Evolutionary conservation across 2,888 invertebrate genomes (phyloP), one percentile per base, ranked within the genome.

Genomic region (Lymantria monacha): DNA sequence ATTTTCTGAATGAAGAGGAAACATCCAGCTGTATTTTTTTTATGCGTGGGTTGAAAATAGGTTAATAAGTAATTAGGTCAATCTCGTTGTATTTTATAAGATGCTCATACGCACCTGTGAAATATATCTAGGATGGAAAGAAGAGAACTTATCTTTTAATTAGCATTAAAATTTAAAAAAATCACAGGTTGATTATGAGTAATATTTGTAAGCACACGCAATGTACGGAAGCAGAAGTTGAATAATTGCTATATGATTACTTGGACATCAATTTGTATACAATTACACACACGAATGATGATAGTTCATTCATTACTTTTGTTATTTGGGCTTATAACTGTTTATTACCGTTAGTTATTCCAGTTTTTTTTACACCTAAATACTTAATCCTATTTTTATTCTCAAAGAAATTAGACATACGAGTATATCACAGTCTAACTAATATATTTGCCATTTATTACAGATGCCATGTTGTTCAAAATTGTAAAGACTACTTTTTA

Each of bases 231-330:
- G 30, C 13, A 15, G 0, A 1, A 30, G 60, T 52, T 63, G 57
- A 62, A 63, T 63, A 62, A 62, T 54, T 57, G 47, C 48, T 11
- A 36, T 41, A 40, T 41, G 46, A 54, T 63, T 54, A 54, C 51
- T 14, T 38, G 38, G 37, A 44, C 15, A 37, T 22, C 8, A 56
- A 55, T 63, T 52, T 43, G 53, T 62, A 50, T 51, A 43, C 45
- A 52, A 54, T 52, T 38, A 47, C 53, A 54, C 45, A 36, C 38
- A 43, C 33, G 46, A 56, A 33, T 10, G 10, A 10, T 33, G 10
- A 10, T 33, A 22, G 22, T 41, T 53, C 44, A 53, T 51, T 59
- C 44, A 46, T 55, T 40, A 48, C 7, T 41, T 59, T 46, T 46
- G 44, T 42, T 49, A 59, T 55, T 59, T 46, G 44, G 36, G 11